Evolutionary conservation across 2,113 vertebrate genomes (phyloP).

Genomic region (Numenius arquata): DNA sequence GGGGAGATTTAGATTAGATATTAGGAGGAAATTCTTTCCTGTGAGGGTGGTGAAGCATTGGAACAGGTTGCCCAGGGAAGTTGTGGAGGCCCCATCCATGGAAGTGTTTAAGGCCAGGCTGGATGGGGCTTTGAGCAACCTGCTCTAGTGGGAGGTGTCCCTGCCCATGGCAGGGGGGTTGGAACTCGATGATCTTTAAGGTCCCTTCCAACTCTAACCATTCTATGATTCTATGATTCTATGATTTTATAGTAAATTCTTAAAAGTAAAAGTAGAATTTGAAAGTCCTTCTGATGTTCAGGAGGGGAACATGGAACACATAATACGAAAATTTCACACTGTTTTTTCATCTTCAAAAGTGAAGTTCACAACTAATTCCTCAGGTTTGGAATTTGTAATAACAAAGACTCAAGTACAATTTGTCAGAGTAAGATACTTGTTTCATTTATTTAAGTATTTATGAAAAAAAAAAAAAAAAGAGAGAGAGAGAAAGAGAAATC

Average conservation of each 20-base stretch:
- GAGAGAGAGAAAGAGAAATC: not conserved
- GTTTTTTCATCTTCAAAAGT: not conserved
- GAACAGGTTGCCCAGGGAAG: too few species aligned
- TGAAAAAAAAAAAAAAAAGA: not conserved
- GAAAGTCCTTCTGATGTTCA: not conserved
- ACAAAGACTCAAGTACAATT: not conserved
- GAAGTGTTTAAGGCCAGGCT: too few species aligned
- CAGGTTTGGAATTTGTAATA: not conserved
- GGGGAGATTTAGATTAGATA: too few species aligned
- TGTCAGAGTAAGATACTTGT: not conserved
- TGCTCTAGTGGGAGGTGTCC: too few species aligned
- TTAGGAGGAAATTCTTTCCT: too few species aligned
- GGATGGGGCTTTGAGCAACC: too few species aligned
- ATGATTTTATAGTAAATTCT: not conserved
- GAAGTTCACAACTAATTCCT: not conserved
- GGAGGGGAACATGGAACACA: fast-evolving
- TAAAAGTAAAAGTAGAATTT: not conserved
- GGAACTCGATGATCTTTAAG: too few species aligned
- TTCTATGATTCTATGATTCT: too few species aligned
- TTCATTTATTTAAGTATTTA: not conserved
- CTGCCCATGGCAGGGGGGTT: too few species aligned
- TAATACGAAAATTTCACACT: not conserved
- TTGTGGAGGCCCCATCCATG: too few species aligned
- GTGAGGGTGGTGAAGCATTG: too few species aligned
- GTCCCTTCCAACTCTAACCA: too few species aligned